A percentile compares a stretch with the other conserved stretches of the same genome.
Evolutionary conservation across 2,797 vertebrate genomes (phyloP).

Genomic region (Pangasius larnaudii): DNA sequence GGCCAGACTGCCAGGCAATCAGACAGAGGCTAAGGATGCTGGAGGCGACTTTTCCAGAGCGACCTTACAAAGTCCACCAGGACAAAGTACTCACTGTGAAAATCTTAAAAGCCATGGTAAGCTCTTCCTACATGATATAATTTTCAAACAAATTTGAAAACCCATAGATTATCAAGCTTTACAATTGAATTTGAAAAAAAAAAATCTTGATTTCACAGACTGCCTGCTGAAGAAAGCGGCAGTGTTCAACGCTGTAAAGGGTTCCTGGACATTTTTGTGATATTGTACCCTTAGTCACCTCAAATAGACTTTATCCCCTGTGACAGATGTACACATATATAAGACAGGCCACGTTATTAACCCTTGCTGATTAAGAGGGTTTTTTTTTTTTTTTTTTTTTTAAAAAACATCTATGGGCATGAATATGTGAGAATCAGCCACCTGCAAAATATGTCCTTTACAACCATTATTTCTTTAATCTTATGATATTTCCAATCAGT

Average conservation of each 20-base stretch:
- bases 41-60: constrained; percentile 15
- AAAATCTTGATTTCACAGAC: background rate
- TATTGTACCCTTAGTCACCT: background rate
- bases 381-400: background rate
- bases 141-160: background rate
- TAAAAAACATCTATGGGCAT: background rate
- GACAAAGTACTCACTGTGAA: background rate
- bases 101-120: background rate
- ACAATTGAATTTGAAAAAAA: background rate
- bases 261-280: background rate
- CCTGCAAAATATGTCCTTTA: background rate
- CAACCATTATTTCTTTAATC: background rate
- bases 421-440: background rate
- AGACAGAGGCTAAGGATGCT: constrained; percentile 1
- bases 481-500: background rate
- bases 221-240: background rate
- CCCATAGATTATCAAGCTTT: background rate
- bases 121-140: background rate
- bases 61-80: constrained; percentile 2
- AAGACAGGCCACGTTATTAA: background rate
- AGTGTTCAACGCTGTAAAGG: background rate
- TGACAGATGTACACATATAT: background rate
- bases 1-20: constrained; percentile 30
- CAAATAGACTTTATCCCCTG: background rate
- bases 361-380: background rate